A percentile compares a stretch with the other conserved stretches of the same genome.
phyloP scores from a whole-genome alignment of 1,140 invertebrate genomes.

The Neodiprion virginianus region DNA sequence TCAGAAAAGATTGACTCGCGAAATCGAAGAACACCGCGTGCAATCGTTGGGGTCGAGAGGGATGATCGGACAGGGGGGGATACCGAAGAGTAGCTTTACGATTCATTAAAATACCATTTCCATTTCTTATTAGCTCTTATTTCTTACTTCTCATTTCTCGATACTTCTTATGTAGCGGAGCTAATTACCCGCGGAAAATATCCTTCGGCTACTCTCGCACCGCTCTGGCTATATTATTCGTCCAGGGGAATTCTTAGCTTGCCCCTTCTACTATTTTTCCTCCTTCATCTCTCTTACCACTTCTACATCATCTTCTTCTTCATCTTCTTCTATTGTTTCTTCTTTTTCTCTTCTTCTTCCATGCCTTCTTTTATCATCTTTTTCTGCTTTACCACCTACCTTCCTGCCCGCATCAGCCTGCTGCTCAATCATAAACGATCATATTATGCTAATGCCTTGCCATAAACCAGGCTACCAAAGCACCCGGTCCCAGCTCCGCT shows the following conservation, averaged over 20 bases:
- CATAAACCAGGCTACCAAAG: conserved; percentile 3
- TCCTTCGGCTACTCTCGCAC: not conserved
- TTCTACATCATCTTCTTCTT: not conserved
- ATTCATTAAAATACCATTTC: conserved; percentile 6
- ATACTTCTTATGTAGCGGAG: conserved; percentile 2
- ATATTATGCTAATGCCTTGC: not conserved
- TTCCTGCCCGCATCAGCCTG: not conserved
- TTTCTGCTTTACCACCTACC: no score
- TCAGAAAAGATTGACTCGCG: not conserved
- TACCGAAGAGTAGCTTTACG: not conserved
- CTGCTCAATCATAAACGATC: conserved; percentile 3
- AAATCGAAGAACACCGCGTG: not conserved
- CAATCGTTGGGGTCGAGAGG: not conserved
- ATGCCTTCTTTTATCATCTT: not conserved
- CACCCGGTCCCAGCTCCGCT: not conserved
- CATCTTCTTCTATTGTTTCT: not conserved
- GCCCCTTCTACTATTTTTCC: not conserved
- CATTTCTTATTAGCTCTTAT: conserved; percentile 3
- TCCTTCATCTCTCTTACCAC: not conserved
- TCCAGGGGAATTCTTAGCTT: not conserved
- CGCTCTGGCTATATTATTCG: not conserved
- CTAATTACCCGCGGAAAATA: not conserved
- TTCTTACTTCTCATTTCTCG: not conserved
- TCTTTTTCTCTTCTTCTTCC: conserved; percentile 26
- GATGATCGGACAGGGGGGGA: not conserved